phyloP scores from a whole-genome alignment of 2,113 vertebrate genomes.

The Echinops telfairi region DNA sequence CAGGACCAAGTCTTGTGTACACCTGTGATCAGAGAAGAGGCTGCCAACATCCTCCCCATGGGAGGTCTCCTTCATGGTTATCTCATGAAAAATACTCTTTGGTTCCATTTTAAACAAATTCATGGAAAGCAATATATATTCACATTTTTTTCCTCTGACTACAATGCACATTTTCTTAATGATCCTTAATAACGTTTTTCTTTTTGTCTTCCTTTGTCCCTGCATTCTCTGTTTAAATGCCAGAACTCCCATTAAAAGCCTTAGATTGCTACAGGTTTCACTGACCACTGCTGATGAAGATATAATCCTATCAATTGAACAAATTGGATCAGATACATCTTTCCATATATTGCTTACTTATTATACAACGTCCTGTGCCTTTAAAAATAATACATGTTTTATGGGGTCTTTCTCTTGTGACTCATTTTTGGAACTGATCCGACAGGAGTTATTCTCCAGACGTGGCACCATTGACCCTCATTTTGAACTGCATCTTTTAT shows the following conservation, averaged over 20 bases:
- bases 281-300: conserved; percentile 55
- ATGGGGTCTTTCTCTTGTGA: conserved; percentile 79
- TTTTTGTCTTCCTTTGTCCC: neutral
- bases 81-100: conserved; percentile 45
- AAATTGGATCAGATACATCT: conserved; percentile 50
- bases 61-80: neutral
- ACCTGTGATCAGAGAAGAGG: neutral
- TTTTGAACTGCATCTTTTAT: conserved; percentile 79
- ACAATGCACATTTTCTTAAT: neutral
- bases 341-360: conserved; percentile 73
- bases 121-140: neutral
- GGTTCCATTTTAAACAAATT: neutral
- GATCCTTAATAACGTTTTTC: neutral
- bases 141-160: conserved; percentile 38
- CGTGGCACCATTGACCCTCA: conserved; percentile 82
- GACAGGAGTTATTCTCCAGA: conserved; percentile 79
- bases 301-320: conserved; percentile 45
- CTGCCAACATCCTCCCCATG: neutral
- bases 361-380: conserved; percentile 71
- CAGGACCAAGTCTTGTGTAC: neutral
- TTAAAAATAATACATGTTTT: conserved; percentile 78
- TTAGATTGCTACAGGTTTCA: conserved; percentile 17
- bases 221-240: neutral
- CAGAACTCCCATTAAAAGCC: conserved; percentile 30
- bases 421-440: conserved; percentile 82